A percentile compares a stretch with the other conserved stretches of the same genome.
Evolutionary conservation across 2,113 vertebrate species (phyloP).

Genomic region (Suncus etruscus): DNA sequence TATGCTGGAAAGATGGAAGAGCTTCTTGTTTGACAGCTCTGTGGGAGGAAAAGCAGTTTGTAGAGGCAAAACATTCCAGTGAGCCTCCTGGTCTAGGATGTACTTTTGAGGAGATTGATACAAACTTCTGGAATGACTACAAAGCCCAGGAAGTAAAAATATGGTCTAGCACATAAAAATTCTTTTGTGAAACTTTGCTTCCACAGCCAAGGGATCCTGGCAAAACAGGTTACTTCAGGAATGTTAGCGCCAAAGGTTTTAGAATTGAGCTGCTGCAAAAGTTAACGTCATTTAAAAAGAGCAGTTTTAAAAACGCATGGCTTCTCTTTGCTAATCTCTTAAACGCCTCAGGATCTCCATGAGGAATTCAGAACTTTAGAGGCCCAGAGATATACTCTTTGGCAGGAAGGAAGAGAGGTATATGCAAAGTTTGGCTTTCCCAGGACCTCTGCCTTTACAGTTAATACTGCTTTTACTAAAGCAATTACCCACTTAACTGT

Average conservation of each 20-base stretch:
- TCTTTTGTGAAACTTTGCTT: neutral
- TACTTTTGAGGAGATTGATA: neutral
- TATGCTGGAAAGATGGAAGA: neutral
- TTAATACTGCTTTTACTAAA: neutral
- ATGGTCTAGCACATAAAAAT: neutral
- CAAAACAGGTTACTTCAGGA: neutral
- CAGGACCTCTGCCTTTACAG: neutral
- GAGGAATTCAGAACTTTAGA: neutral
- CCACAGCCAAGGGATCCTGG: neutral
- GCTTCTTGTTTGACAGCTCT: neutral
- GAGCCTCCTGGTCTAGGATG: neutral
- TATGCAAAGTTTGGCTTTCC: neutral
- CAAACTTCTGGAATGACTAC: neutral
- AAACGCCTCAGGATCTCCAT: neutral
- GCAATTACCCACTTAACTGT: conserved; percentile 10
- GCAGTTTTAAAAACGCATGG: neutral
- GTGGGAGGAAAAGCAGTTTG: neutral
- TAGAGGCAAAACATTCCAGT: no score
- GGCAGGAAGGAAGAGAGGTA: neutral
- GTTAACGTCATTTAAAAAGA: conserved; percentile 4
- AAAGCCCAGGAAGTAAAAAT: neutral
- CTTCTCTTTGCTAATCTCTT: neutral
- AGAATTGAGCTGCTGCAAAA: neutral
- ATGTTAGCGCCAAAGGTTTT: neutral
- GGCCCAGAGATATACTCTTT: neutral